Conservation (phyloP, 2,888 invertebrate species). For the Ectemnius lituratus region DNA sequence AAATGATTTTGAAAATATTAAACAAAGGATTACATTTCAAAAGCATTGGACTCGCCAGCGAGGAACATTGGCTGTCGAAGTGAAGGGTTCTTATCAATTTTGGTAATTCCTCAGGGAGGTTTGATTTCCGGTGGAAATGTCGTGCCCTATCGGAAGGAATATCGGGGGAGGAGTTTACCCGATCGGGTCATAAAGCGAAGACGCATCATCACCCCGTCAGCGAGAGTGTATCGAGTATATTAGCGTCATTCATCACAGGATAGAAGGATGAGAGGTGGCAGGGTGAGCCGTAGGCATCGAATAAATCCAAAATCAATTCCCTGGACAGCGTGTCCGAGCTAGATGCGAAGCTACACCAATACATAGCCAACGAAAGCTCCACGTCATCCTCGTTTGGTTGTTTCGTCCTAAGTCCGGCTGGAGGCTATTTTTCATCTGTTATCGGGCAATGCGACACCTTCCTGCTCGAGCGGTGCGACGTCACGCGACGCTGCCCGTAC, state of each 20-base stretch:
- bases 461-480: background rate
- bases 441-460: slow-evolving; percentile 28
- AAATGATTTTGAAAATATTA: too few species aligned
- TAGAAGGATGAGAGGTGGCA: slow-evolving; percentile 38
- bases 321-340: slow-evolving; percentile 20
- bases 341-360: background rate
- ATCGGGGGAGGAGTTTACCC: too few species aligned
- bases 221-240: slow-evolving; percentile 25
- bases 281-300: slow-evolving; percentile 31
- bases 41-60: too few species aligned
- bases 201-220: too few species aligned
- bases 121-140: background rate
- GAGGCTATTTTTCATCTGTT: slow-evolving; percentile 47
- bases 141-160: slow-evolving; percentile 24
- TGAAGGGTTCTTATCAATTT: too few species aligned
- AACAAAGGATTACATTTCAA: too few species aligned
- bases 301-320: slow-evolving; percentile 57
- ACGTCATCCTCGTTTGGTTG: slow-evolving; percentile 21
- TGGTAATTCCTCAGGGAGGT: too few species aligned
- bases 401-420: slow-evolving; percentile 12
- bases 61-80: too few species aligned
- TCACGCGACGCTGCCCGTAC: background rate
- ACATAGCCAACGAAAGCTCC: slow-evolving; percentile 19
- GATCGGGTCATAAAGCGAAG: too few species aligned
- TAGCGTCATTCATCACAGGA: slow-evolving; percentile 27